phyloP scores from a whole-genome alignment of 2,113 vertebrate species.

The Furnarius figulus region DNA sequence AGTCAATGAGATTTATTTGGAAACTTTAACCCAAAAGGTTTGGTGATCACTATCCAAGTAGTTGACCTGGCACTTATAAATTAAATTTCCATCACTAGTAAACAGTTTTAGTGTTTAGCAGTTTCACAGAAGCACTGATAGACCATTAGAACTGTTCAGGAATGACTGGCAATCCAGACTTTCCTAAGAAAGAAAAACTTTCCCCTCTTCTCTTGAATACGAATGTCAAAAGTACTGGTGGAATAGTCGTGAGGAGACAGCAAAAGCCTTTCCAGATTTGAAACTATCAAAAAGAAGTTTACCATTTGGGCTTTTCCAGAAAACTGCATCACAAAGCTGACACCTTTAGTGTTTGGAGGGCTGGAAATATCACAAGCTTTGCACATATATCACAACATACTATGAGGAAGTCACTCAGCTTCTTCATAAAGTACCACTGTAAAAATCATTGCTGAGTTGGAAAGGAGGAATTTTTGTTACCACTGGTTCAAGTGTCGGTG shows the following conservation, averaged over 20 bases:
- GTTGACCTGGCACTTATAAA: neutral
- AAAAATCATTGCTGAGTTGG: neutral
- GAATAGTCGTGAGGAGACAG: neutral
- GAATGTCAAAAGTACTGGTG: neutral
- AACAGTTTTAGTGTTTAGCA: neutral
- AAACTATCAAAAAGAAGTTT: neutral
- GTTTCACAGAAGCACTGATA: neutral
- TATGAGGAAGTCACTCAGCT: fast-evolving
- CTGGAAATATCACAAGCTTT: neutral
- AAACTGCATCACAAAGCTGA: neutral
- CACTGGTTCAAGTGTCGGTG: neutral
- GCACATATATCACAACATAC: neutral
- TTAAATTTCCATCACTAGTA: neutral
- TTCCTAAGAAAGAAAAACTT: neutral
- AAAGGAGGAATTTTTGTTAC: neutral
- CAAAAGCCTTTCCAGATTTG: neutral
- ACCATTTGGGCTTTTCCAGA: neutral
- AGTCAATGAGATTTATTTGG: neutral
- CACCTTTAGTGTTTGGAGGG: neutral
- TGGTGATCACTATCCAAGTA: neutral
- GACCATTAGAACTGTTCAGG: neutral
- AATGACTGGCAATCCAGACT: neutral
- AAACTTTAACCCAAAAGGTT: neutral
- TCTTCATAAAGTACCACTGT: neutral
- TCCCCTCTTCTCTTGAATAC: neutral